Percentiles rank a stretch among this genome's conserved stretches.
Evolutionary conservation across 2,113 vertebrate genomes (phyloP).

Genomic region (Nymphicus hollandicus): DNA sequence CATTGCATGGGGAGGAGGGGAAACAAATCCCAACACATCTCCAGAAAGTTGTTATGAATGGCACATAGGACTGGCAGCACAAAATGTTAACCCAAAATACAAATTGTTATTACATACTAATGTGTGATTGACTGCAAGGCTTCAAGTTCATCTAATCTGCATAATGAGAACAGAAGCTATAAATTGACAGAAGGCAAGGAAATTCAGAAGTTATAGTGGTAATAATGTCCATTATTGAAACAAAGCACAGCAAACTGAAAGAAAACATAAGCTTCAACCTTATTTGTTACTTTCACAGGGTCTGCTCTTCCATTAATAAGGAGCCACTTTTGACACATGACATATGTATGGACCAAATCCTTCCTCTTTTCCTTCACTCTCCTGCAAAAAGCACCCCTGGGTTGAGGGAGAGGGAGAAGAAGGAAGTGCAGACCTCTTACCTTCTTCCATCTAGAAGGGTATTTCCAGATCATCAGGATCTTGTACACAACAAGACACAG

Average conservation of each 20-base stretch:
- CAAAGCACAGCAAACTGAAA: neutral
- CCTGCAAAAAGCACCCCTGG: neutral
- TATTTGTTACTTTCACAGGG: neutral
- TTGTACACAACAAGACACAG: neutral
- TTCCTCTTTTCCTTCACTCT: neutral
- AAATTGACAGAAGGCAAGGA: neutral
- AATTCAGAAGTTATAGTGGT: neutral
- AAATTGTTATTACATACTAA: neutral
- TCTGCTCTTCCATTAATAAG: neutral
- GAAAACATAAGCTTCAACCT: neutral
- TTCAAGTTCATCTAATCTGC: neutral
- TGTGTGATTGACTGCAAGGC: neutral
- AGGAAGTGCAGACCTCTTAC: neutral
- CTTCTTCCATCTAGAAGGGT: neutral
- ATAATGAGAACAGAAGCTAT: neutral
- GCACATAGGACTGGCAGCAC: neutral
- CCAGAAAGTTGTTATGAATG: neutral
- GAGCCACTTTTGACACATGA: neutral
- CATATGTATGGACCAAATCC: neutral
- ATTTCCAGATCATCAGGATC: neutral
- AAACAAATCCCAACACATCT: neutral
- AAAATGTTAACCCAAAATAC: neutral
- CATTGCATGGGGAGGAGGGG: neutral
- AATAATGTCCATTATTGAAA: neutral
- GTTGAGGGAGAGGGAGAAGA: neutral